Percentiles rank a stretch among this genome's conserved stretches.
Evolutionary conservation across 2,888 invertebrate genomes (phyloP).

Genomic region (Aplocera efformata): DNA sequence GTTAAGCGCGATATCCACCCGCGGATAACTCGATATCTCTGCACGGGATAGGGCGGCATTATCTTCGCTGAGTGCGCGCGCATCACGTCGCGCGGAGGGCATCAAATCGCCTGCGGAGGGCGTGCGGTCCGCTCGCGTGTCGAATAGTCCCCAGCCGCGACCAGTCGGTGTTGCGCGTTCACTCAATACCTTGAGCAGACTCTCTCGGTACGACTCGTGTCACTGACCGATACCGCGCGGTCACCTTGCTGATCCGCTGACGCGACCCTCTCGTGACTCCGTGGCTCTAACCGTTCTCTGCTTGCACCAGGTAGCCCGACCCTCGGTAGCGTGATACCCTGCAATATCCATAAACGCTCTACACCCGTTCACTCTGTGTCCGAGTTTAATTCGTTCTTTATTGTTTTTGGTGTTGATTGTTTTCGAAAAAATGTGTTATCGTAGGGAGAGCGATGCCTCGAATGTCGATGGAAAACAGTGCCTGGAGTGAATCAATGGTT

Average conservation of each 20-base stretch:
- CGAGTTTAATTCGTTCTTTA: slow-evolving; percentile 70
- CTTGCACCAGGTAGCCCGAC: slow-evolving; percentile 60
- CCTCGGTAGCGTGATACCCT: slow-evolving; percentile 65
- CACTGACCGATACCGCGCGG: slow-evolving; percentile 64
- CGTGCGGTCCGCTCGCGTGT: slow-evolving; percentile 69
- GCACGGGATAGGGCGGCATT: slow-evolving; percentile 74
- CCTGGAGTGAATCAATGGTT: slow-evolving; percentile 37
- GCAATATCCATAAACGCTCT: slow-evolving; percentile 58
- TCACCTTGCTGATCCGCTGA: slow-evolving; percentile 32
- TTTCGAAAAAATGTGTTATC: slow-evolving; percentile 63
- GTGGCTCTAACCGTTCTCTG: slow-evolving; percentile 45
- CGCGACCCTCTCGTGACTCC: slow-evolving; percentile 33
- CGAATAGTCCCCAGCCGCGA: slow-evolving; percentile 37
- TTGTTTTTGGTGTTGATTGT: slow-evolving; percentile 75
- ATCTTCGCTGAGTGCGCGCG: slow-evolving; percentile 71
- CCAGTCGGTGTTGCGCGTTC: slow-evolving; percentile 47
- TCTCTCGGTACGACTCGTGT: slow-evolving; percentile 51
- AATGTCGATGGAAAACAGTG: slow-evolving; percentile 37
- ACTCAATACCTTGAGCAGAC: slow-evolving; percentile 60
- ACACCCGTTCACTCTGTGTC: slow-evolving; percentile 58
- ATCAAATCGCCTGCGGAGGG: slow-evolving; percentile 76
- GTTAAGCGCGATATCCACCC: slow-evolving; percentile 58
- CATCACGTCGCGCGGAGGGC: slow-evolving; percentile 73
- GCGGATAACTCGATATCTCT: slow-evolving; percentile 75
- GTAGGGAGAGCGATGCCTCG: slow-evolving; percentile 45